phyloP scores from a whole-genome alignment of 1,140 invertebrate genomes.

The Cepaea nemoralis region DNA sequence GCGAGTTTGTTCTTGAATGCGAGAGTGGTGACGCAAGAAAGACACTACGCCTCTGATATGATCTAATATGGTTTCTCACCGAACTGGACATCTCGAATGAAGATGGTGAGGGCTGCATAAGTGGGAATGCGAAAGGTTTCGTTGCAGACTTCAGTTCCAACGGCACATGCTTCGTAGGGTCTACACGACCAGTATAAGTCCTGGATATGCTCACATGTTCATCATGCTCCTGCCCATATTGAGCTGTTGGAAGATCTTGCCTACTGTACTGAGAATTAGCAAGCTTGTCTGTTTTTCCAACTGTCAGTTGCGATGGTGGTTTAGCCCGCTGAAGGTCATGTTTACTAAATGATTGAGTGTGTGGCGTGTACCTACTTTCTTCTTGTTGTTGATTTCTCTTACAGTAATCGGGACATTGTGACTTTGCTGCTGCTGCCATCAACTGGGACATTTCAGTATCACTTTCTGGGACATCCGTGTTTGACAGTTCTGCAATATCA shows the following conservation, averaged over 20 bases:
- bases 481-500: background rate
- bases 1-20: background rate
- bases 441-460: background rate
- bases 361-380: background rate
- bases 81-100: background rate
- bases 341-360: background rate
- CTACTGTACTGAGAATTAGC: too few species aligned
- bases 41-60: background rate
- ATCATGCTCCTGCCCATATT: too few species aligned
- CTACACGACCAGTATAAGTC: background rate
- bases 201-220: background rate
- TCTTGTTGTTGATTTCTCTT: too few species aligned
- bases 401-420: background rate
- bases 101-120: background rate
- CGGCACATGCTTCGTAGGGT: background rate
- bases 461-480: background rate
- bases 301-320: too few species aligned
- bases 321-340: background rate
- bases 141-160: background rate
- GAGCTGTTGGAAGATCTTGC: too few species aligned
- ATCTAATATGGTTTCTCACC: background rate
- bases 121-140: background rate
- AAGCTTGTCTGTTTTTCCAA: too few species aligned
- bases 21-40: background rate
- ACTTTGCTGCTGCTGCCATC: background rate